Percentiles rank a stretch among this genome's conserved stretches.
Conservation (phyloP, 1,140 invertebrate species). For the Dinoponera quadriceps region DNA sequence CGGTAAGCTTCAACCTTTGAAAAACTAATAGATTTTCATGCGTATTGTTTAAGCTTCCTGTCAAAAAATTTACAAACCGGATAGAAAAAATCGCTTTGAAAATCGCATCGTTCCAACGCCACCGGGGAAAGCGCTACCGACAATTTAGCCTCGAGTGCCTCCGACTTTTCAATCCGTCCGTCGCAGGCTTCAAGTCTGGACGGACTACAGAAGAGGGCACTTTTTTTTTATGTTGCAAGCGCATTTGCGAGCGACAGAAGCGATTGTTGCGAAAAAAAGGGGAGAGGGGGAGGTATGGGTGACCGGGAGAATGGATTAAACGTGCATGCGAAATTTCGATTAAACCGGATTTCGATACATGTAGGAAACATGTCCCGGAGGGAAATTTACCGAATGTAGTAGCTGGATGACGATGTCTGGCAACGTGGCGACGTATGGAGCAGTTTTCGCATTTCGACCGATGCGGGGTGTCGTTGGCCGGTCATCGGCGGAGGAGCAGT, state of each 20-base stretch:
- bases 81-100: slow-evolving; percentile 45
- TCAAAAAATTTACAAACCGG: slow-evolving; percentile 40
- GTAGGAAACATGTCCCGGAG: slow-evolving; percentile 76
- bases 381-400: slow-evolving; percentile 77
- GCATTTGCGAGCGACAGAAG: slow-evolving; percentile 39
- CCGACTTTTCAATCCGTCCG: slow-evolving; percentile 54
- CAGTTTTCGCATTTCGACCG: slow-evolving; percentile 33
- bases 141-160: slow-evolving; percentile 54
- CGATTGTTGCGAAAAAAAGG: slow-evolving; percentile 8
- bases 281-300: background rate
- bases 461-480: slow-evolving; percentile 47
- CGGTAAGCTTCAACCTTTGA: slow-evolving; percentile 8
- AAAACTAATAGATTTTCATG: slow-evolving; percentile 25
- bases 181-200: slow-evolving; percentile 29
- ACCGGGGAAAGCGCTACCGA: slow-evolving; percentile 23
- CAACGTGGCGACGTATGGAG: slow-evolving; percentile 18
- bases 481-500: slow-evolving; percentile 41
- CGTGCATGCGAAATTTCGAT: slow-evolving; percentile 78
- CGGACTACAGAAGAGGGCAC: slow-evolving; percentile 11
- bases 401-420: slow-evolving; percentile 14
- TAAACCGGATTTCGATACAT: slow-evolving; percentile 81
- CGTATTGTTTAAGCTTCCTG: slow-evolving; percentile 49
- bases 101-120: slow-evolving; percentile 32
- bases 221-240: slow-evolving; percentile 21
- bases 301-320: slow-evolving; percentile 38